Conservation (phyloP, 2,888 invertebrate genomes). For the Heliconius erato region DNA sequence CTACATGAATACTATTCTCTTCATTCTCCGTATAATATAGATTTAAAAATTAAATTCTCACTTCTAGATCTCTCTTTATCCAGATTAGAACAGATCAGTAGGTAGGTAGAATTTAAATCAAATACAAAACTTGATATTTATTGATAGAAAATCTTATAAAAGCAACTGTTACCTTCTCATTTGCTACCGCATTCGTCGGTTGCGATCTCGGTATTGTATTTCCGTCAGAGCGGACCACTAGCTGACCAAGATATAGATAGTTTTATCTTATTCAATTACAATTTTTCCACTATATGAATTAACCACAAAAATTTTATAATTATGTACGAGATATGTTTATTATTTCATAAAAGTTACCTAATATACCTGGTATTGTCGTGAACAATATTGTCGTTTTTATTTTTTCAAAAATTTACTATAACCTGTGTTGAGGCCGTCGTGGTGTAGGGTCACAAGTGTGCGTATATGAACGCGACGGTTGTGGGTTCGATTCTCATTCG, state of each 20-base stretch:
- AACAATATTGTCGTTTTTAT: no score
- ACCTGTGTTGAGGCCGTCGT: no score
- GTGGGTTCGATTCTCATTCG: no score
- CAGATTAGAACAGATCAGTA: background rate
- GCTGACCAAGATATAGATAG: background rate
- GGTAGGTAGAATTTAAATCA: background rate
- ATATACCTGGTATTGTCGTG: no score
- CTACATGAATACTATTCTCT: background rate
- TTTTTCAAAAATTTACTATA: no score
- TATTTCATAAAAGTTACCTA: no score
- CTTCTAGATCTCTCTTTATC: no score
- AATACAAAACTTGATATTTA: background rate
- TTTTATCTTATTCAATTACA: background rate
- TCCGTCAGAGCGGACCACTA: constrained; percentile 15
- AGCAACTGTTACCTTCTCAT: constrained; percentile 20
- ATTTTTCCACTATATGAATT: background rate
- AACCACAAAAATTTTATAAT: no score
- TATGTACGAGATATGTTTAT: no score
- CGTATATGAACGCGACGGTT: no score
- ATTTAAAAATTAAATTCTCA: background rate
- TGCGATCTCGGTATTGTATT: constrained; percentile 6
- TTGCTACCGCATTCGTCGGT: constrained; percentile 27
- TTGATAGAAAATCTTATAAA: background rate
- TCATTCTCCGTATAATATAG: background rate
- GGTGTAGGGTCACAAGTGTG: no score